Evolutionary conservation across 2,888 invertebrate genomes (phyloP), one percentile per base, ranked within the genome.

Genomic region (Lochmaea crataegi): DNA sequence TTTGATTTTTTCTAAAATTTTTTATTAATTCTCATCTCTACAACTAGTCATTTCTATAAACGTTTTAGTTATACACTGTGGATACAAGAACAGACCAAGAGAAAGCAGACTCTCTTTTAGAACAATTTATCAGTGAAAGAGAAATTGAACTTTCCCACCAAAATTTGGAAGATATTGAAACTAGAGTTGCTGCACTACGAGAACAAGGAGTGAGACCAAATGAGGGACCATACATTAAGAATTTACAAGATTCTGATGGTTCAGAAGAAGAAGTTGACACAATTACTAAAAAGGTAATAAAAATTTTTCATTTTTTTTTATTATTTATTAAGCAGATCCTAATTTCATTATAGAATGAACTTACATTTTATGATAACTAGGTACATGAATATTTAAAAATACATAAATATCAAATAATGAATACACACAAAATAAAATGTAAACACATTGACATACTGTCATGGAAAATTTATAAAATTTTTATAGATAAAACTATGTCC

Each of bases 31-130:
- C 14, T 12, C 45, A 45, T 12, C 3, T 2, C 45, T 45, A 12
- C 48, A 32, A 2, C 2, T 38, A 38, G 16, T 72, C 38, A 11
- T 32, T 12, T 51, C 14, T 57, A 45, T 71, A 10, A 67, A 53
- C 64, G 56, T 69, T 77, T 38, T 53, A 90, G 90, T 81, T 88
- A 53, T 84, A 88, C 65, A 82, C 87, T 51, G 88, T 88, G 16
- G 92, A 93, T 80, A 87, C 88, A 58, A 89, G 92, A 84, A 90
- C 91, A 14, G 92, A 93, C 80, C 90, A 93, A 82, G 90, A 94
- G 80, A 92, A 93, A 86, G 90, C 90, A 26, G 90, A 93, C 82
- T 92, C 93, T 80, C 87, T 95, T n/a, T 83, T 95, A 72, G 86
- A 87, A 68, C 86, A 89, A 77, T 89, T 88, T 80, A 74, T 86